Evolutionary conservation across 2,888 invertebrate genomes (phyloP).

Genomic region (Phortica magna): DNA sequence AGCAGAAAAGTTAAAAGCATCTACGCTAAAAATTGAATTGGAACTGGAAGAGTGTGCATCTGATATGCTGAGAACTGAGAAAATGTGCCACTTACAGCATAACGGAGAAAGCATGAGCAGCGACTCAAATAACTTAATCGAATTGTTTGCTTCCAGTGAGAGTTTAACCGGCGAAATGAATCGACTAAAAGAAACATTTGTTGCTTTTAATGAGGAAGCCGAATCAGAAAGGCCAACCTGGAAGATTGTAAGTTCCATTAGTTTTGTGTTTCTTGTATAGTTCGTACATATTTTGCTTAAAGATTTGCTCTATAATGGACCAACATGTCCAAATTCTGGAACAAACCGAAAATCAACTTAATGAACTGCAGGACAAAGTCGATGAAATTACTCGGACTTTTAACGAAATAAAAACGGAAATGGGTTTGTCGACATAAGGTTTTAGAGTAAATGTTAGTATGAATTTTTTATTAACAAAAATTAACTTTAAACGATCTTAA

Average conservation of each 20-base stretch:
- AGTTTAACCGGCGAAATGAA: slow-evolving; percentile 1
- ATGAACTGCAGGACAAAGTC: slow-evolving; percentile 29
- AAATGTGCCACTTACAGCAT: background rate
- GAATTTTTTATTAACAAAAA: too few species aligned
- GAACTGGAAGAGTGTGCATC: slow-evolving; percentile 49
- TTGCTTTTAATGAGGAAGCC: slow-evolving; percentile 36
- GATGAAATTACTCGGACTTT: background rate
- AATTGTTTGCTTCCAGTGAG: slow-evolving; percentile 44
- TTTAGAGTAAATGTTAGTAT: background rate
- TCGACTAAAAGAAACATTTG: slow-evolving; percentile 44
- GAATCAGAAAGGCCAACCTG: background rate
- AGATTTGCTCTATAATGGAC: slow-evolving; percentile 50
- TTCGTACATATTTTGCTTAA: background rate
- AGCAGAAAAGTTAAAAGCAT: slow-evolving; percentile 38
- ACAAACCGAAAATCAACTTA: slow-evolving; percentile 44
- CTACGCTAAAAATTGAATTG: slow-evolving; percentile 45
- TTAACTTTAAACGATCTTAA: too few species aligned
- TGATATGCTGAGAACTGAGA: slow-evolving; percentile 43
- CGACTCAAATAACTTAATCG: slow-evolving; percentile 43
- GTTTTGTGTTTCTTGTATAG: background rate
- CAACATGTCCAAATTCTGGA: slow-evolving; percentile 43
- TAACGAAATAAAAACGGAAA: background rate
- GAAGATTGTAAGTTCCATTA: slow-evolving; percentile 41
- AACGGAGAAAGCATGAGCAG: background rate
- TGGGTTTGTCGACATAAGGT: background rate